These are phyloP conservation scores for Bucorvus abyssinicus DNA, from an alignment of 2,797 vertebrate genomes.

Conservation along the genomic window DNA sequence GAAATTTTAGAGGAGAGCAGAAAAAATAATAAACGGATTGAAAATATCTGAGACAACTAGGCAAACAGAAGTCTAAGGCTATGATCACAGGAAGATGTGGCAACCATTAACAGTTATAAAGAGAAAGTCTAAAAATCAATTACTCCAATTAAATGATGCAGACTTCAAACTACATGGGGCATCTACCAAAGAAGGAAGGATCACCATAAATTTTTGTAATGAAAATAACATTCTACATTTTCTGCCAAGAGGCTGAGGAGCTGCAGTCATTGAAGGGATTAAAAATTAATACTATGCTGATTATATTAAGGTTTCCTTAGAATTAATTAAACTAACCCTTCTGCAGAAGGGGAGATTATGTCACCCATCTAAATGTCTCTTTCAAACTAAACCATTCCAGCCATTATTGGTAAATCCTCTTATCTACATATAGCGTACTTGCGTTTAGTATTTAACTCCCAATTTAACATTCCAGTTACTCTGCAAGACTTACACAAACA, in stretches of 20 bases:
- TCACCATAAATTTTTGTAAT: conserved; percentile 31
- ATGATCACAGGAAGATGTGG: conserved; percentile 17
- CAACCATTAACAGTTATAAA: conserved; percentile 9
- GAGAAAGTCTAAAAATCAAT: conserved; percentile 41
- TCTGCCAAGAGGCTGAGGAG: conserved; percentile 37
- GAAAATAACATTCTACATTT: neutral
- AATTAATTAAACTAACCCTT: conserved; percentile 59
- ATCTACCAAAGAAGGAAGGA: conserved; percentile 17
- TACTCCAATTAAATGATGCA: conserved; percentile 3
- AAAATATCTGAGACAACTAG: conserved; percentile 60
- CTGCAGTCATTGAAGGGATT: conserved; percentile 32
- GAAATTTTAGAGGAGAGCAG: conserved; percentile 69
- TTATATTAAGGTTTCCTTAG: conserved; percentile 54
- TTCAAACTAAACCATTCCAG: conserved; percentile 14
- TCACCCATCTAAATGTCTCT: conserved; percentile 22
- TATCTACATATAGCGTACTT: conserved; percentile 23
- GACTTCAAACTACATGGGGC: neutral
- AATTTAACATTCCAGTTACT: neutral
- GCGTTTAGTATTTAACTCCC: neutral
- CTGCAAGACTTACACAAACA: neutral
- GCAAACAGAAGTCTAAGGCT: conserved; percentile 57
- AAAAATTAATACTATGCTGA: conserved; percentile 56
- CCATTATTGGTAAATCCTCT: conserved; percentile 44
- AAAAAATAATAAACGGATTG: conserved; percentile 60
- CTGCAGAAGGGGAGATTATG: neutral